Percentiles rank a stretch among this genome's conserved stretches.
Evolutionary conservation across 2,113 vertebrate species (phyloP).

Genomic region (Rhea americana): DNA sequence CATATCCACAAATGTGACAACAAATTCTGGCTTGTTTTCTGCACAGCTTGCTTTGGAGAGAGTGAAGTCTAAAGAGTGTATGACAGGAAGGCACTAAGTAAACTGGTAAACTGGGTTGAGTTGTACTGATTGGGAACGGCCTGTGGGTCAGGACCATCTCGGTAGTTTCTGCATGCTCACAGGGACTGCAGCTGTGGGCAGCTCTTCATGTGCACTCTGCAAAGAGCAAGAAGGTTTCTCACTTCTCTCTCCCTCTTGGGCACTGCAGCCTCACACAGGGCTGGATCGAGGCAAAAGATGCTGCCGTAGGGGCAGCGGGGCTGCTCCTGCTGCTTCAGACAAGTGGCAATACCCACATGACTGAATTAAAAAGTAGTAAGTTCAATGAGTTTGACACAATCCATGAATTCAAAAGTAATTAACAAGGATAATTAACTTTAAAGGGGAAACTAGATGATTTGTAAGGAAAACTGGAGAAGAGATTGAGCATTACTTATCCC

Average conservation of each 20-base stretch:
- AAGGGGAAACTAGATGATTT: background rate
- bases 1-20: background rate
- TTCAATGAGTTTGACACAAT: background rate
- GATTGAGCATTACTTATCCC: background rate
- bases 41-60: background rate
- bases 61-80: background rate
- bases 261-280: accelerated
- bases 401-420: conserved; percentile 43
- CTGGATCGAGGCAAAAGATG: background rate
- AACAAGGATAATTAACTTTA: conserved; percentile 35
- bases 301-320: background rate
- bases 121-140: background rate
- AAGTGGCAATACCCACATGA: accelerated
- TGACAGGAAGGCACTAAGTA: accelerated
- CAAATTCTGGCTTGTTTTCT: background rate
- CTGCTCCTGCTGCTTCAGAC: background rate
- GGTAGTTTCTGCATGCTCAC: background rate
- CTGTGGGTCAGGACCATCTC: background rate
- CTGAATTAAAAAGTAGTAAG: conserved; percentile 18
- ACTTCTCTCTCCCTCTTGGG: background rate
- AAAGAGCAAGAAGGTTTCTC: background rate
- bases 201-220: background rate
- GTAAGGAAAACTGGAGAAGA: background rate
- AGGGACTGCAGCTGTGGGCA: background rate
- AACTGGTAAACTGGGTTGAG: background rate